Percentiles rank a stretch among this genome's conserved stretches.
Conservation (phyloP, 1,140 invertebrate species). For the Sitodiplosis mosellana region DNA sequence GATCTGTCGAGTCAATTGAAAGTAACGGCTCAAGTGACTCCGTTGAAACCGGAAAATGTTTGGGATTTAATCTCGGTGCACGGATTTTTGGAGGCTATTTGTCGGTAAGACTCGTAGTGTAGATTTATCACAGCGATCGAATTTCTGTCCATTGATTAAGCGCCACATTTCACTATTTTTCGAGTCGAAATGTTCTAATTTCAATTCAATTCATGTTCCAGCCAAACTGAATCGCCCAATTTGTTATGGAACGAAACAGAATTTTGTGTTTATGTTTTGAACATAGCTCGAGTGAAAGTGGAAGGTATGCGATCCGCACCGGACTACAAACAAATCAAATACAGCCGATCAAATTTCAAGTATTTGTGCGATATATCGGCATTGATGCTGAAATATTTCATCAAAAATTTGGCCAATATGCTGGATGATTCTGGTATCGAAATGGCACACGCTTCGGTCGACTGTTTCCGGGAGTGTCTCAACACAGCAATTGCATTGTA, state of each 20-base stretch:
- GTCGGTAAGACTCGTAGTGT: conserved; percentile 17
- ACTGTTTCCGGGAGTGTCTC: conserved; percentile 35
- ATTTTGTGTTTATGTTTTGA: conserved; percentile 16
- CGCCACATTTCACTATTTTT: neutral
- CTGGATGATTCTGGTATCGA: conserved; percentile 25
- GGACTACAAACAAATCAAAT: conserved; percentile 17
- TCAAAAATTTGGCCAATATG: conserved; percentile 15
- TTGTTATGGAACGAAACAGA: conserved; percentile 11
- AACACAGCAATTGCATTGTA: conserved; percentile 26
- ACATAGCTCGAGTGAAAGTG: conserved; percentile 10
- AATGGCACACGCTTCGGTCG: conserved; percentile 25
- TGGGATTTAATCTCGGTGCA: conserved; percentile 19
- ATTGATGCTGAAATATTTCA: conserved; percentile 24
- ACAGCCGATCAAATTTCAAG: conserved; percentile 17
- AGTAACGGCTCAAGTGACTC: neutral
- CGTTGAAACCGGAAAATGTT: conserved; percentile 14
- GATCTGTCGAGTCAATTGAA: neutral
- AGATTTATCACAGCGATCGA: neutral
- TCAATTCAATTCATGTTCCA: conserved; percentile 11
- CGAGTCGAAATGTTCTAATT: neutral
- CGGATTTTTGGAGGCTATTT: conserved; percentile 13
- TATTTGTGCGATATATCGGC: conserved; percentile 20
- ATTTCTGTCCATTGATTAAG: neutral
- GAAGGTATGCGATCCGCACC: conserved; percentile 15
- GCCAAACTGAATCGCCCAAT: conserved; percentile 9